A percentile compares a stretch with the other conserved stretches of the same genome.
Conservation (phyloP, 2,113 vertebrate species). For the Argyrosomus japonicus region DNA sequence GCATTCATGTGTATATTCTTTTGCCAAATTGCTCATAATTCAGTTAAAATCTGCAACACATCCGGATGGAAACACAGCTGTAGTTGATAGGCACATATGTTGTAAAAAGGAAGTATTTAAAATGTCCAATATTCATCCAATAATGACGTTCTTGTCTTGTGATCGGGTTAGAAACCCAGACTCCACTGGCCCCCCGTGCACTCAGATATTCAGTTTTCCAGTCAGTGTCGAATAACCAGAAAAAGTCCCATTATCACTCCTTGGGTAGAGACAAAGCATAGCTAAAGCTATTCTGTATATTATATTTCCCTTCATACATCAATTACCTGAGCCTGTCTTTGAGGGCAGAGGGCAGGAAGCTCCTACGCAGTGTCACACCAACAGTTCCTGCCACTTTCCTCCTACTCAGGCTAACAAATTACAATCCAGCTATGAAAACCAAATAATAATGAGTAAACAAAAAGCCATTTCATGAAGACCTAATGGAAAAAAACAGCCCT, state of each 20-base stretch:
- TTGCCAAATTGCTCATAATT: no score
- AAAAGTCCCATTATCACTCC: slow-evolving; percentile 27
- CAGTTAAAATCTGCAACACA: no score
- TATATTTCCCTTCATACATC: slow-evolving; percentile 54
- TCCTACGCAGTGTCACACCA: slow-evolving; percentile 21
- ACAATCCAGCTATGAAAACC: slow-evolving; percentile 50
- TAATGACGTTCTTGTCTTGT: not conserved
- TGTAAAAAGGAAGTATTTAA: not conserved
- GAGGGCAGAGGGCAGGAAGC: slow-evolving; percentile 47
- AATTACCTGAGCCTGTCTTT: slow-evolving; percentile 39
- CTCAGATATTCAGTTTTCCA: slow-evolving; percentile 8
- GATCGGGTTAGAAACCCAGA: not conserved
- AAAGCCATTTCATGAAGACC: slow-evolving; percentile 59
- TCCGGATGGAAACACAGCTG: no score
- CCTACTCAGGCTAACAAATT: slow-evolving; percentile 58
- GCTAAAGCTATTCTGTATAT: slow-evolving; percentile 4
- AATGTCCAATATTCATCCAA: not conserved
- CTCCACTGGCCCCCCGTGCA: not conserved
- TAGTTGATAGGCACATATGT: not conserved
- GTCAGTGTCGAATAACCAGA: slow-evolving; percentile 7
- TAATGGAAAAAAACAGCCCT: slow-evolving; percentile 68
- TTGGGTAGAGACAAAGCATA: not conserved
- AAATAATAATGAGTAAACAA: slow-evolving; percentile 72
- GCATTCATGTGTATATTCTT: no score
- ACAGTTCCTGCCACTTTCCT: slow-evolving; percentile 15